These are phyloP conservation scores for Okapia johnstoni DNA, from an alignment of 2,113 vertebrate species.

Conservation along the genomic window DNA sequence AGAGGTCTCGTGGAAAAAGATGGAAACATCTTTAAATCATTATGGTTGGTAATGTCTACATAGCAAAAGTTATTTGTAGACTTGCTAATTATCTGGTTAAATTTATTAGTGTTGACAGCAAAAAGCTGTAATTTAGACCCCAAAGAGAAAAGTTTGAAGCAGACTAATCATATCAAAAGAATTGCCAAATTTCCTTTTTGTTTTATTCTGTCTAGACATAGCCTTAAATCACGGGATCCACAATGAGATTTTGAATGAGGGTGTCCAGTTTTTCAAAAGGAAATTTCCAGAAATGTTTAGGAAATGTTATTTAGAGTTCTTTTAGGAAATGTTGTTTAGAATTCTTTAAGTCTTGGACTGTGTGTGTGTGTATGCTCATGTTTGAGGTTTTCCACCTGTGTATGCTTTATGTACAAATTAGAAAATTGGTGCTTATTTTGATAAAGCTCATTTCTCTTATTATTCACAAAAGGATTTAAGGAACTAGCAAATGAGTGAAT, in stretches of 20 bases:
- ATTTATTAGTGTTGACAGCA: constrained; percentile 38
- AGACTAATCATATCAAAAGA: not conserved
- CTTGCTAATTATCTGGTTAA: constrained; percentile 41
- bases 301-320: not conserved
- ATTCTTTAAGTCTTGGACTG: not conserved
- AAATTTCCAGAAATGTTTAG: not conserved
- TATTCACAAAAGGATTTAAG: not conserved
- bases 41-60: not conserved
- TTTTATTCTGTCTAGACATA: constrained; percentile 18
- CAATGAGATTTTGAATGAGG: not conserved
- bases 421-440: not conserved
- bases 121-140: not conserved
- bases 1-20: not conserved
- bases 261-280: not conserved
- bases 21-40: constrained; percentile 37
- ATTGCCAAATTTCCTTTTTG: not conserved
- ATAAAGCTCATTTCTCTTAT: not conserved
- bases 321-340: too few relatives aligned
- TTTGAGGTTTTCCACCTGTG: not conserved
- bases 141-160: not conserved
- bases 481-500: not conserved
- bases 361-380: not conserved
- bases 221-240: not conserved
- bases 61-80: constrained; percentile 3
- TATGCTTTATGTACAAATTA: not conserved